phyloP scores from a whole-genome alignment of 2,888 invertebrate species.

The Acanthosepion lycidas region DNA sequence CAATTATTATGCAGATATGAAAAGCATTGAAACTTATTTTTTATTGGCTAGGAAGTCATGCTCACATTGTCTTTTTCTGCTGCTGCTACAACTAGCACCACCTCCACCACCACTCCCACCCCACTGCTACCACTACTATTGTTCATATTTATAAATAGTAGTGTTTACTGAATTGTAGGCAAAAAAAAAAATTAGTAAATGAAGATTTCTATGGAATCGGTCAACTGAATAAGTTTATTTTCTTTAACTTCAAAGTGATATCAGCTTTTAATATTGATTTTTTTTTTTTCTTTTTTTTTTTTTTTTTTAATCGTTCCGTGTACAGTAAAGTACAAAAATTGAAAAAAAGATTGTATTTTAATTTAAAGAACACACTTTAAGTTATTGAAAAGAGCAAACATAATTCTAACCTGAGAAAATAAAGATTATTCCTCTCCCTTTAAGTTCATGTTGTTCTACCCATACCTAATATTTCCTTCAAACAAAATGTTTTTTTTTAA shows the following conservation, averaged over 20 bases:
- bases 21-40: neutral
- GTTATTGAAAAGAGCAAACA: neutral
- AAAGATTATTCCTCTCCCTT: neutral
- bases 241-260: neutral
- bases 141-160: neutral
- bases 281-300: neutral
- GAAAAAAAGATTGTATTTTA: neutral
- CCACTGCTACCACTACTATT: neutral
- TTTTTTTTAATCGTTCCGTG: no score
- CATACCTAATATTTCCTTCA: neutral
- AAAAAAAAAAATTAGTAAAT: neutral
- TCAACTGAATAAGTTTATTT: neutral
- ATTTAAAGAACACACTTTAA: neutral
- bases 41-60: conserved; percentile 15
- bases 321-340: neutral
- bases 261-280: neutral
- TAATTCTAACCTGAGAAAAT: neutral
- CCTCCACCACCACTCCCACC: neutral
- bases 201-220: neutral
- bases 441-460: neutral
- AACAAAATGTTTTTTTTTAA: neutral
- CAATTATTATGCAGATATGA: neutral
- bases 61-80: neutral
- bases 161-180: neutral
- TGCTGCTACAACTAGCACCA: neutral